Conservation (phyloP, 2,113 vertebrate genomes). For the Mormyrus iriodes region DNA sequence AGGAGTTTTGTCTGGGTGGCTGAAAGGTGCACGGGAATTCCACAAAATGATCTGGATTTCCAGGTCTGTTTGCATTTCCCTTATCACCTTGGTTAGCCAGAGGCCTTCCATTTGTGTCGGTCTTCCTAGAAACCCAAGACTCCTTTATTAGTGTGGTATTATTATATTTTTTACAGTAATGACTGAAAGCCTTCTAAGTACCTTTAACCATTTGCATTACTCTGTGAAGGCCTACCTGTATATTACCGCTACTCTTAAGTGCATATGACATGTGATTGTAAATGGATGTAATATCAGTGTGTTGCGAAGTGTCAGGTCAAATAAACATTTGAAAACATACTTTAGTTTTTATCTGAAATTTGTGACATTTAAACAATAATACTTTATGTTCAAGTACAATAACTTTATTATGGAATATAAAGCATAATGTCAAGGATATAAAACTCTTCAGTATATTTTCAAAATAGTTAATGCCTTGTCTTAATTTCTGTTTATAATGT, state of each 20-base stretch:
- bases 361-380: neutral
- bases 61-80: neutral
- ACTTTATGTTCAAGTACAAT: neutral
- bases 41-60: neutral
- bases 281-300: neutral
- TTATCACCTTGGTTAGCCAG: neutral
- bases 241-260: neutral
- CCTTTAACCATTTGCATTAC: neutral
- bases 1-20: constrained; percentile 11
- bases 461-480: neutral
- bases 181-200: neutral
- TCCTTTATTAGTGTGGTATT: neutral
- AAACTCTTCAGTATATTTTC: neutral
- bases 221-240: neutral
- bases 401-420: neutral
- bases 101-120: neutral
- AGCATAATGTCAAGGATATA: neutral
- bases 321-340: constrained; percentile 1
- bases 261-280: neutral
- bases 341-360: neutral
- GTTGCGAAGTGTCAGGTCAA: neutral
- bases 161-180: neutral
- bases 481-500: neutral
- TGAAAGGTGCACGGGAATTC: neutral
- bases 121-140: neutral